Percentiles rank a stretch among this genome's conserved stretches.
Conservation (phyloP, 2,888 invertebrate species). For the Onchidella celtica region DNA sequence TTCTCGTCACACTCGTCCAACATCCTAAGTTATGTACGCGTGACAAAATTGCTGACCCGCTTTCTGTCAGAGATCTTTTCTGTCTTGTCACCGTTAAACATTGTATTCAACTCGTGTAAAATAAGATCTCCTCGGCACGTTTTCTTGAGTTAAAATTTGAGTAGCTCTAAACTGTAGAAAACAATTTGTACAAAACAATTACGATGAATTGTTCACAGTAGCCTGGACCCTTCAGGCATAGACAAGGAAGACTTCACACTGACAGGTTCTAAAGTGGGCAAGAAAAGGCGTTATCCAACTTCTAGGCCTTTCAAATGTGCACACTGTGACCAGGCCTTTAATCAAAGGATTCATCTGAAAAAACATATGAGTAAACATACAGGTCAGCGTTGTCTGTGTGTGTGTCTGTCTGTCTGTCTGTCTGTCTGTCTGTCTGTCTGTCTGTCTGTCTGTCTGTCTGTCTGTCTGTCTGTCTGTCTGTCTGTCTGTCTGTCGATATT, state of each 20-base stretch:
- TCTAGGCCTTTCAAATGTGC: constrained; percentile 78
- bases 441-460: background rate
- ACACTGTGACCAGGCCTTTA: constrained; percentile 77
- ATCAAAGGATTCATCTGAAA: constrained; percentile 79
- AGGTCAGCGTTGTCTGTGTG: constrained; percentile 9
- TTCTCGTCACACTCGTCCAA: no score
- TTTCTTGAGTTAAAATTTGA: no score
- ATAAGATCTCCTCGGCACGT: no score
- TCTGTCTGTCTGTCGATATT: background rate
- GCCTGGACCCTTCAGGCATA: background rate
- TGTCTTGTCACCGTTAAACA: no score
- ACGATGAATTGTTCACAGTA: background rate
- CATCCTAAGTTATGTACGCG: no score
- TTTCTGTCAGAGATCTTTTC: no score
- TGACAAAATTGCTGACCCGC: no score
- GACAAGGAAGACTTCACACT: constrained; percentile 53
- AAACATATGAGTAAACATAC: constrained; percentile 80
- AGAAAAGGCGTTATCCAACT: constrained; percentile 70
- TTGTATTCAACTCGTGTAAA: no score
- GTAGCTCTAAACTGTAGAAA: no score
- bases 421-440: background rate
- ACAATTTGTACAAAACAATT: no score
- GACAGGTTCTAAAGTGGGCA: constrained; percentile 25
- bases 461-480: background rate
- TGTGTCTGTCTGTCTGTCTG: background rate